A percentile compares a stretch with the other conserved stretches of the same genome.
phyloP scores from a whole-genome alignment of 2,113 vertebrate genomes.

The Paraplagusia blochii region DNA sequence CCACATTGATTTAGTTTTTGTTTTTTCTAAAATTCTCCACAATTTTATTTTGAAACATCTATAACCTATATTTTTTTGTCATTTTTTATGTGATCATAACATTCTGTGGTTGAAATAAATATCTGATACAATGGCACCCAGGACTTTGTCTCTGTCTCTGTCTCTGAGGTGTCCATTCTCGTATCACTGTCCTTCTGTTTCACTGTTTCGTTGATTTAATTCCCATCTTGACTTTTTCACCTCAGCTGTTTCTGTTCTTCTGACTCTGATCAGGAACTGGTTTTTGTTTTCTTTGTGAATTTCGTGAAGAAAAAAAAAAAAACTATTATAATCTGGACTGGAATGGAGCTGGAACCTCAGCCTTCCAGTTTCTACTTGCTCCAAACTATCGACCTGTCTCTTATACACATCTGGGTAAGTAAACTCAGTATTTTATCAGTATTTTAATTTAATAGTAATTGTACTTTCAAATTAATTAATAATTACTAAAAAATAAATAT shows the following conservation, averaged over 20 bases:
- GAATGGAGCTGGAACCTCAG: slow-evolving; percentile 37
- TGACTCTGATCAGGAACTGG: slow-evolving; percentile 30
- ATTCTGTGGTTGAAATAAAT: no score
- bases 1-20: no score
- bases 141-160: no score
- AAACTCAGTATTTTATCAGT: no score
- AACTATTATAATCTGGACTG: slow-evolving; percentile 26
- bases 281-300: background rate
- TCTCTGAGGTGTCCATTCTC: slow-evolving; percentile 6
- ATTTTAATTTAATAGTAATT: no score
- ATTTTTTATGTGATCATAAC: no score
- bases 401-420: no score
- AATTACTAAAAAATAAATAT: no score
- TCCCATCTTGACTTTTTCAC: slow-evolving; percentile 19
- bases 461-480: no score
- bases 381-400: slow-evolving; percentile 59
- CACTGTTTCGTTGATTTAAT: slow-evolving; percentile 24
- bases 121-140: slow-evolving; percentile 41
- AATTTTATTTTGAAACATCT: no score
- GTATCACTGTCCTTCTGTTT: slow-evolving; percentile 19
- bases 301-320: background rate
- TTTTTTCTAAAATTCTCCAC: no score
- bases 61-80: no score
- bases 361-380: slow-evolving; percentile 61
- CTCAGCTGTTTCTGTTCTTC: slow-evolving; percentile 8